Evolutionary conservation across 2,888 invertebrate genomes (phyloP).

Genomic region (Cancer borealis): DNA sequence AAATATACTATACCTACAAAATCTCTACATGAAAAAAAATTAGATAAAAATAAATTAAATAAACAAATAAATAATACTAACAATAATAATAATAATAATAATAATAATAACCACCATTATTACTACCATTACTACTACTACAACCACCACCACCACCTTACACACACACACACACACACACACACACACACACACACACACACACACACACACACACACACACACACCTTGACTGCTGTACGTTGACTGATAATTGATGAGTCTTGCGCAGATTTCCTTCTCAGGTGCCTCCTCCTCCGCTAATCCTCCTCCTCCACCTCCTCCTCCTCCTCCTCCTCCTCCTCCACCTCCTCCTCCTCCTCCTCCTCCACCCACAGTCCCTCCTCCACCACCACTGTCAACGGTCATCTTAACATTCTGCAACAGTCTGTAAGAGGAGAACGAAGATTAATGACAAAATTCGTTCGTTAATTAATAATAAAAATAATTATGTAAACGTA

Average conservation of each 20-base stretch:
- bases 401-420: slow-evolving; percentile 71
- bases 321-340: slow-evolving; percentile 36
- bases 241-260: slow-evolving; percentile 65
- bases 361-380: slow-evolving; percentile 22
- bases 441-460: neutral
- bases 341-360: slow-evolving; percentile 49
- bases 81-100: too few relatives aligned
- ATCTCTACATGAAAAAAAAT: too few relatives aligned
- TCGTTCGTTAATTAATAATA: neutral
- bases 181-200: neutral
- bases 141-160: neutral
- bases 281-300: slow-evolving; percentile 56
- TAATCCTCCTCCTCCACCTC: slow-evolving; percentile 51
- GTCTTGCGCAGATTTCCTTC: slow-evolving; percentile 64
- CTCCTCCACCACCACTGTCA: slow-evolving; percentile 69
- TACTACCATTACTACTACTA: neutral
- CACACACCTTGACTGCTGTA: slow-evolving; percentile 64
- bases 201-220: neutral
- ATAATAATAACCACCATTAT: too few relatives aligned
- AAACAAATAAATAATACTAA: neutral
- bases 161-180: neutral
- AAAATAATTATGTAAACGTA: neutral
- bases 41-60: neutral
- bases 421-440: slow-evolving; percentile 38
- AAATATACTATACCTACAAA: neutral